A percentile compares a stretch with the other conserved stretches of the same genome.
These are phyloP conservation scores for Aphidius ervi DNA, from an alignment of 1,140 invertebrate species.

Conservation along the genomic window DNA sequence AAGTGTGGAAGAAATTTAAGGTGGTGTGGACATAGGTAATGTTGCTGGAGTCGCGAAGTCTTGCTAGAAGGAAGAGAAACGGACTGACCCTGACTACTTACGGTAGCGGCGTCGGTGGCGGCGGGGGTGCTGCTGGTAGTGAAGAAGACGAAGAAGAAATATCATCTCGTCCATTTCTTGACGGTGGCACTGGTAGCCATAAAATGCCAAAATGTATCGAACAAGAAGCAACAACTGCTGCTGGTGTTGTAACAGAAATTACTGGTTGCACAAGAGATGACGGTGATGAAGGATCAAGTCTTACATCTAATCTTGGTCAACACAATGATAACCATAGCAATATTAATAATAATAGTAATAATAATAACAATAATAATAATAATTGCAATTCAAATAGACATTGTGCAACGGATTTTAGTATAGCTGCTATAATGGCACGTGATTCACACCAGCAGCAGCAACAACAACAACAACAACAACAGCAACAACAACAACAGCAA, in stretches of 20 bases:
- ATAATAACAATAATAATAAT: slow-evolving; percentile 48
- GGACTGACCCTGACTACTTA: slow-evolving; percentile 52
- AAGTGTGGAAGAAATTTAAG: slow-evolving; percentile 19
- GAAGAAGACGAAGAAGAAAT: slow-evolving; percentile 52
- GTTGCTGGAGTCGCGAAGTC: slow-evolving; percentile 54
- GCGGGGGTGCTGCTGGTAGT: slow-evolving; percentile 44
- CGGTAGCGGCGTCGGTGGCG: slow-evolving; percentile 44
- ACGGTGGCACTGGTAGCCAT: slow-evolving; percentile 51
- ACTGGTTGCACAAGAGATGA: slow-evolving; percentile 39
- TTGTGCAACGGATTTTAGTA: slow-evolving; percentile 87
- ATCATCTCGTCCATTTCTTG: slow-evolving; percentile 46
- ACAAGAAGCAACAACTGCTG: slow-evolving; percentile 26
- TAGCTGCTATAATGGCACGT: slow-evolving; percentile 87
- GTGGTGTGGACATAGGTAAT: slow-evolving; percentile 36
- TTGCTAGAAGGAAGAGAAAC: slow-evolving; percentile 53
- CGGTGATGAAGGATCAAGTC: slow-evolving; percentile 43
- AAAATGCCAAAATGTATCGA: slow-evolving; percentile 28
- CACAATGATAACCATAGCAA: slow-evolving; percentile 48
- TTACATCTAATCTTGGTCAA: slow-evolving; percentile 46
- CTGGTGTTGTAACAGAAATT: slow-evolving; percentile 30
- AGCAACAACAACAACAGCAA: not conserved
- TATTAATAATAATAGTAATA: slow-evolving; percentile 42
- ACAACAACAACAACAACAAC: slow-evolving; percentile 30
- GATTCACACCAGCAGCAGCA: slow-evolving; percentile 57
- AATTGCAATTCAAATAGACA: slow-evolving; percentile 52